Base-by-base conservation (phyloP, 2,797 vertebrate species). In the Macrochelys suwanniensis region DNA sequence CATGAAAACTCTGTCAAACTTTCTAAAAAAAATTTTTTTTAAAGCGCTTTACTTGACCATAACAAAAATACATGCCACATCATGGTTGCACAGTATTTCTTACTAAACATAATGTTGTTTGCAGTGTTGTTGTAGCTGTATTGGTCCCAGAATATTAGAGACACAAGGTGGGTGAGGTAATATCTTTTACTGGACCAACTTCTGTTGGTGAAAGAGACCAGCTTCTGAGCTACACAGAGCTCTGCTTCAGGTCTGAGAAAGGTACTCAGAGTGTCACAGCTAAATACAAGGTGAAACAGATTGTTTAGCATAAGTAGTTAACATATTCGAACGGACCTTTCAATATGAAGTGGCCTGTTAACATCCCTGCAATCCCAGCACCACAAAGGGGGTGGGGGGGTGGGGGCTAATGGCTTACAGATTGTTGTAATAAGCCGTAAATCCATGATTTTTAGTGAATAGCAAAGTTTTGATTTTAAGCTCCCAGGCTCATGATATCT, bases 21-120 rank as follows among this genome's bases (percentile, higher is more conserved):
- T 80, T 10, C 88, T 91, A 68, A 79, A 65, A 80, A 65, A 57
- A 68, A 84, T n/a, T 19, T 82, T 82, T 96, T 94, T 89, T 7
- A 81, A 94, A 94, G 81, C 0, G 13, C 82, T 56, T 45, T 89
- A 85, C 93, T 89, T 88, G 77, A 91, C 84, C 49, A 11, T 57
- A 95, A 89, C 74, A 78, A 65, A 71, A 92, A 42, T 61, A 96
- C 47, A 16, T 4, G 65, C 71, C 23, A 85, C 12, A 53, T 92
- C 71, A 31, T 59, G 83, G 54, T 51, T 87, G 59, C 71, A 88
- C 78, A 59, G 7, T 50, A 84, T 84, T 93, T 92, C 37, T 89
- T 89, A 61, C 26, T 59, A 84, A 89, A 88, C 59, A 85, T 19
- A 81, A 81, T 37, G 77, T 6, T 26, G 28, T 21, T 71, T 71